Percentiles rank a stretch among this genome's conserved stretches.
phyloP scores from a whole-genome alignment of 2,113 vertebrate genomes.

The Scomber colias region DNA sequence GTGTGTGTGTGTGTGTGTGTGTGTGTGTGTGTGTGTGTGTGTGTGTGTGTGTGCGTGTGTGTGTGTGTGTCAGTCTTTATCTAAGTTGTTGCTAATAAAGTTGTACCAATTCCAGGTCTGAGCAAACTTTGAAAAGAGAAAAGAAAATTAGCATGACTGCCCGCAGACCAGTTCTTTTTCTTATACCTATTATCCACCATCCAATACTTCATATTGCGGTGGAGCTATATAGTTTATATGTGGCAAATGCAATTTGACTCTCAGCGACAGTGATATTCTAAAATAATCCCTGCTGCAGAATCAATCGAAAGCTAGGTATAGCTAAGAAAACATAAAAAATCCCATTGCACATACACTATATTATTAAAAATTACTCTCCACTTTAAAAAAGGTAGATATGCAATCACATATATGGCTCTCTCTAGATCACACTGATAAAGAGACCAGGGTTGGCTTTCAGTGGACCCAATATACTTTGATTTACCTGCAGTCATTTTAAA shows the following conservation, averaged over 20 bases:
- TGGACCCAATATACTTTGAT: constrained; percentile 71
- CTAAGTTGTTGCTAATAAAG: constrained; percentile 24
- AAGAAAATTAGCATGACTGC: neutral
- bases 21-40: constrained; percentile 6
- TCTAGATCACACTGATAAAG: constrained; percentile 51
- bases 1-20: constrained; percentile 14
- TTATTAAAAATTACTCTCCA: constrained; percentile 20
- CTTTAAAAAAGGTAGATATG: constrained; percentile 41
- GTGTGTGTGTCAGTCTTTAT: constrained; percentile 15
- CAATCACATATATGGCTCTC: constrained; percentile 35
- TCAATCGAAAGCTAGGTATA: constrained; percentile 17
- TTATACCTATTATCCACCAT: constrained; percentile 13
- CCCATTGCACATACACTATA: constrained; percentile 26
- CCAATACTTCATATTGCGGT: neutral
- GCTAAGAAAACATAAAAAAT: constrained; percentile 54
- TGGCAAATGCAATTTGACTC: constrained; percentile 27
- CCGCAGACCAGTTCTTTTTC: constrained; percentile 12
- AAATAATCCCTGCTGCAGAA: constrained; percentile 24
- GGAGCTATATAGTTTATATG: neutral
- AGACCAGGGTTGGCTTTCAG: constrained; percentile 47
- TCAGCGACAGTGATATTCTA: neutral
- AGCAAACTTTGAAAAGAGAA: constrained; percentile 21
- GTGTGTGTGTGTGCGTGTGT: neutral
- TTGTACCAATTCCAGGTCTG: constrained; percentile 22
- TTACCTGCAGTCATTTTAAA: constrained; percentile 65